Evolutionary conservation across 2,888 invertebrate species (phyloP).

Genomic region (Ferrisia virgata): DNA sequence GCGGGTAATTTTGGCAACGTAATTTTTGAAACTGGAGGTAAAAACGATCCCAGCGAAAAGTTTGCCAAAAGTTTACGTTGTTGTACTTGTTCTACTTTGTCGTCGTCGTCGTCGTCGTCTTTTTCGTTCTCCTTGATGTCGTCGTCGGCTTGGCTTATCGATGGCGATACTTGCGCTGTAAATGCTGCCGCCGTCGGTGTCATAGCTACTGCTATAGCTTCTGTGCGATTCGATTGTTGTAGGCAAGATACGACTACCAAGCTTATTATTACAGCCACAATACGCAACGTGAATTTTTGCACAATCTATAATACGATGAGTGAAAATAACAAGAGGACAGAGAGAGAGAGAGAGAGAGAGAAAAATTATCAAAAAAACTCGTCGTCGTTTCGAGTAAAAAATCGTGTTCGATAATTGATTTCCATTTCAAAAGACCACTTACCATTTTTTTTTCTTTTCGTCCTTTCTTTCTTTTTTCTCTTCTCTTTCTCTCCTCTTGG

Average conservation of each 20-base stretch:
- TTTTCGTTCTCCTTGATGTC: no score
- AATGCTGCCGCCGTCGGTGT: no score
- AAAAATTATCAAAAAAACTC: neutral
- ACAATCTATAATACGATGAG: neutral
- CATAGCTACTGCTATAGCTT: no score
- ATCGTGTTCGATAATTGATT: conserved; percentile 22
- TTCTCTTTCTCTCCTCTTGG: no score
- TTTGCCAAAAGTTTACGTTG: conserved; percentile 18
- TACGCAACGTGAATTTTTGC: neutral
- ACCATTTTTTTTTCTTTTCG: neutral
- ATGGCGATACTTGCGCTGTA: no score
- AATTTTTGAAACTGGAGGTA: conserved; percentile 32
- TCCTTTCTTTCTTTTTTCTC: no score
- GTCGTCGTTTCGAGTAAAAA: neutral
- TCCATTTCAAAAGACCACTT: conserved; percentile 27
- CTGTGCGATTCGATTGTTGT: conserved; percentile 15
- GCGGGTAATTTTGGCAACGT: conserved; percentile 19
- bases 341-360: neutral
- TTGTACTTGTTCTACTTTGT: neutral
- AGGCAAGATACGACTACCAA: neutral
- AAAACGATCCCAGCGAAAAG: neutral
- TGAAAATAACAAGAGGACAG: neutral
- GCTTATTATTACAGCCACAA: neutral
- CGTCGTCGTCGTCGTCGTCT: neutral
- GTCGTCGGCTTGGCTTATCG: no score